Evolutionary conservation across 2,888 invertebrate genomes (phyloP).

Genomic region (Junonia oenone): DNA sequence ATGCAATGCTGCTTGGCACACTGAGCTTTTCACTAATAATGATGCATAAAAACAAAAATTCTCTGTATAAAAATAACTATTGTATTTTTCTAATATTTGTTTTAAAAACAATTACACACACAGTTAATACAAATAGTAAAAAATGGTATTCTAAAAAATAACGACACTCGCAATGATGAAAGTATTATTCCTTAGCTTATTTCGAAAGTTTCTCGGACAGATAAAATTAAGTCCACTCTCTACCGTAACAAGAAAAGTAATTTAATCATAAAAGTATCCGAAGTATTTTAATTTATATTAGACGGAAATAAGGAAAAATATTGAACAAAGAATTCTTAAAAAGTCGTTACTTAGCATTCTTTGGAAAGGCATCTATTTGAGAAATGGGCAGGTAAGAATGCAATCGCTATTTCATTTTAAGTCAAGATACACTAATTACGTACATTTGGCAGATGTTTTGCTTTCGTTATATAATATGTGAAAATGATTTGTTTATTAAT

Average conservation of each 20-base stretch:
- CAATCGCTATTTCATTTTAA: neutral
- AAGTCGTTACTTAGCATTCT: neutral
- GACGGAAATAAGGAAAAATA: neutral
- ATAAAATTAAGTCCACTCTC: neutral
- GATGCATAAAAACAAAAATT: no score
- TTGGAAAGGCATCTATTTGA: neutral
- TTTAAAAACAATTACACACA: no score
- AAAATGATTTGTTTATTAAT: no score
- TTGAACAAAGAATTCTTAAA: neutral
- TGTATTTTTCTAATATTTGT: no score
- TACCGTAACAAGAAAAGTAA: neutral
- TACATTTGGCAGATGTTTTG: no score
- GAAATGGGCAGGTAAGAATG: neutral
- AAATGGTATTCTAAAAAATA: neutral
- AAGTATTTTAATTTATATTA: slow-evolving; percentile 1
- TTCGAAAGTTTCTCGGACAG: neutral
- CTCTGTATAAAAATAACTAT: no score
- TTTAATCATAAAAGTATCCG: neutral
- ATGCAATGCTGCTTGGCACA: no score
- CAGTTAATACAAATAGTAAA: no score
- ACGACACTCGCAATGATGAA: neutral
- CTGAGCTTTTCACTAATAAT: no score
- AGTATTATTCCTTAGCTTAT: neutral
- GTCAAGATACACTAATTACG: no score
- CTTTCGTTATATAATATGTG: no score